A percentile compares a stretch with the other conserved stretches of the same genome.
Evolutionary conservation across 2,113 vertebrate genomes (phyloP).

Genomic region (Psittacara wagleri): DNA sequence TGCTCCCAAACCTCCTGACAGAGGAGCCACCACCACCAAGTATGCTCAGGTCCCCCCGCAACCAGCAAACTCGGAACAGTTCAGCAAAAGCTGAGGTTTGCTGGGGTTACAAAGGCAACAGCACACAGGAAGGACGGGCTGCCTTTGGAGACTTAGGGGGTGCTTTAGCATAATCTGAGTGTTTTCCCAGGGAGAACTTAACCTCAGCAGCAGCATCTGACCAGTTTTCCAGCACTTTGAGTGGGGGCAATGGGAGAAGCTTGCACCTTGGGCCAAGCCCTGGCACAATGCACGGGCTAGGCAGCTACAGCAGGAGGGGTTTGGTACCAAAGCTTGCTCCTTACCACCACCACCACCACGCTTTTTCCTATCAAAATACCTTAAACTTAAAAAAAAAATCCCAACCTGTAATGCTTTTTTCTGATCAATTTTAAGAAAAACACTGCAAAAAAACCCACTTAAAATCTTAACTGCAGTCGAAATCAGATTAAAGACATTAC

Average conservation of each 20-base stretch:
- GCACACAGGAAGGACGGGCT: too few species aligned
- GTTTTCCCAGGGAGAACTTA: background rate
- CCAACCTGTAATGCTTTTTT: background rate
- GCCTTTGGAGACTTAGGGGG: fast-evolving
- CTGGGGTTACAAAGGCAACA: background rate
- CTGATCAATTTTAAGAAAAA: background rate
- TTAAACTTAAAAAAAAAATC: background rate
- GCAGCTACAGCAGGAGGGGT: background rate
- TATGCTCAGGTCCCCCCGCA: fast-evolving
- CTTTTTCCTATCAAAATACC: background rate
- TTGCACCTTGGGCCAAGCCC: fast-evolving
- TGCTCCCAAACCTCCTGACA: background rate
- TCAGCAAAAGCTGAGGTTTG: fast-evolving
- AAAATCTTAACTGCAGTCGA: background rate
- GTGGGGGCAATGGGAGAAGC: background rate
- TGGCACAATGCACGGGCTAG: background rate
- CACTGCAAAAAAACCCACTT: background rate
- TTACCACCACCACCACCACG: background rate
- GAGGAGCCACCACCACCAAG: background rate
- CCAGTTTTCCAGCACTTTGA: fast-evolving
- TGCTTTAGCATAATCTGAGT: fast-evolving
- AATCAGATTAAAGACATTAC: background rate
- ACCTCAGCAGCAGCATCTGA: background rate
- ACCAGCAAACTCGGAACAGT: fast-evolving
- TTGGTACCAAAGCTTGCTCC: background rate